These are phyloP conservation scores for Trematocara variabile DNA, from an alignment of 2,113 vertebrate genomes.

Conservation along the genomic window DNA sequence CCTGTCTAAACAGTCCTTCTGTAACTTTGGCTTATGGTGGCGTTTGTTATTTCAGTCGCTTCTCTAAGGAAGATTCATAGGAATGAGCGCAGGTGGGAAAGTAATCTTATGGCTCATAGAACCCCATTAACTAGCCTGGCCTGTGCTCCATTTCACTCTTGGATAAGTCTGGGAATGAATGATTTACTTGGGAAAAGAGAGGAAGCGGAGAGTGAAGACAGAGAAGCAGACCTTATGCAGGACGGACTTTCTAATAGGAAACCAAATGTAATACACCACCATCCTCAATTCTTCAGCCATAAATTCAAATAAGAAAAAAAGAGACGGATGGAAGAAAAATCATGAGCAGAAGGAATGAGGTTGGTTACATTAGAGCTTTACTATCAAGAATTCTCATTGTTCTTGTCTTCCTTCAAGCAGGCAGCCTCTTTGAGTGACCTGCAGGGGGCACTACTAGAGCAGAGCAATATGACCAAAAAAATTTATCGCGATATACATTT, in stretches of 20 bases:
- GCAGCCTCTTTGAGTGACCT: not conserved
- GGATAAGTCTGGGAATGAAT: slow-evolving; percentile 63
- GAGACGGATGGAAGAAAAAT: not conserved
- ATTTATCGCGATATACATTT: too few relatives aligned
- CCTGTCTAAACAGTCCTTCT: slow-evolving; percentile 1
- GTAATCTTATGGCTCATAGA: slow-evolving; percentile 72
- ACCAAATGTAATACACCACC: slow-evolving; percentile 25
- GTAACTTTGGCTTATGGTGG: not conserved
- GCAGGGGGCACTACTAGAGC: too few relatives aligned
- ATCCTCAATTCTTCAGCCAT: slow-evolving; percentile 7
- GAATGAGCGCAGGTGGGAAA: slow-evolving; percentile 60
- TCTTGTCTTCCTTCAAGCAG: slow-evolving; percentile 2
- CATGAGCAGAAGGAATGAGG: not conserved
- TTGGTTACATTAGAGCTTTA: not conserved
- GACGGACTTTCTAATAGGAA: slow-evolving; percentile 25
- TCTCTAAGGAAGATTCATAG: slow-evolving; percentile 63
- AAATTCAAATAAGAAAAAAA: not conserved
- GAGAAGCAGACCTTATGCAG: not conserved
- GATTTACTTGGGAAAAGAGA: slow-evolving; percentile 38
- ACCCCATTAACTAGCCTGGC: slow-evolving; percentile 67
- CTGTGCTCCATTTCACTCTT: slow-evolving; percentile 67
- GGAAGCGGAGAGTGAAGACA: not conserved
- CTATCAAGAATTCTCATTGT: not conserved
- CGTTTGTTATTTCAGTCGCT: slow-evolving; percentile 48
- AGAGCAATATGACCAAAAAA: too few relatives aligned